These are phyloP conservation scores for Hyles vespertilio DNA, from an alignment of 1,140 invertebrate genomes.

Conservation along the genomic window DNA sequence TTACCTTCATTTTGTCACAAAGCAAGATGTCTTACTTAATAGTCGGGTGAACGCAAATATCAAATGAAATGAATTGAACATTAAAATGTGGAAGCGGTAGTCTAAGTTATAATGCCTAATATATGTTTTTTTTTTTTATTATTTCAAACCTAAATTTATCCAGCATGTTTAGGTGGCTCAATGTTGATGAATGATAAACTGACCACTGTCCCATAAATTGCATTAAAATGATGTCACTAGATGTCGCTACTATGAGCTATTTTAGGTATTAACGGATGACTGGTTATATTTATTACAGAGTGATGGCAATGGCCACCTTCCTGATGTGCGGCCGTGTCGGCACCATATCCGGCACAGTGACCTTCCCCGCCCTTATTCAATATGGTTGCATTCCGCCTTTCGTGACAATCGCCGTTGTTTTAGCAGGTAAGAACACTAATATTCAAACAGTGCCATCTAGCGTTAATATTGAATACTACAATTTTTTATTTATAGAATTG, in stretches of 20 bases:
- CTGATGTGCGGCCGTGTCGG: conserved; percentile 65
- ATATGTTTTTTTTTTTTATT: too few relatives aligned
- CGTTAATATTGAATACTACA: neutral
- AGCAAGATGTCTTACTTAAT: too few relatives aligned
- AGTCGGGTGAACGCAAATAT: too few relatives aligned
- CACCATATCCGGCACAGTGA: conserved; percentile 61
- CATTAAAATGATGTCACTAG: too few relatives aligned
- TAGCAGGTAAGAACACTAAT: conserved; percentile 39
- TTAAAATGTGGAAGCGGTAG: too few relatives aligned
- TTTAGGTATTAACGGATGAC: neutral
- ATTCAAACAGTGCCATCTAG: neutral
- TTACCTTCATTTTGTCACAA: too few relatives aligned
- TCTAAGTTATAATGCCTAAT: too few relatives aligned
- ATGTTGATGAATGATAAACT: too few relatives aligned
- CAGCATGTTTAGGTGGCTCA: too few relatives aligned
- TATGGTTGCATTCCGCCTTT: conserved; percentile 68
- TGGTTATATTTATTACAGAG: conserved; percentile 37
- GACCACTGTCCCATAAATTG: too few relatives aligned
- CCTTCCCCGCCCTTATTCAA: conserved; percentile 65
- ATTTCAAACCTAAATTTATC: too few relatives aligned
- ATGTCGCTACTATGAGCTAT: neutral
- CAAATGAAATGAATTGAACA: too few relatives aligned
- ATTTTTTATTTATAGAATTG: neutral
- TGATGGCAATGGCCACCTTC: conserved; percentile 69
- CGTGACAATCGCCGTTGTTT: conserved; percentile 52